Conservation (phyloP, 2,888 invertebrate species). For the Drosophila atripex region DNA sequence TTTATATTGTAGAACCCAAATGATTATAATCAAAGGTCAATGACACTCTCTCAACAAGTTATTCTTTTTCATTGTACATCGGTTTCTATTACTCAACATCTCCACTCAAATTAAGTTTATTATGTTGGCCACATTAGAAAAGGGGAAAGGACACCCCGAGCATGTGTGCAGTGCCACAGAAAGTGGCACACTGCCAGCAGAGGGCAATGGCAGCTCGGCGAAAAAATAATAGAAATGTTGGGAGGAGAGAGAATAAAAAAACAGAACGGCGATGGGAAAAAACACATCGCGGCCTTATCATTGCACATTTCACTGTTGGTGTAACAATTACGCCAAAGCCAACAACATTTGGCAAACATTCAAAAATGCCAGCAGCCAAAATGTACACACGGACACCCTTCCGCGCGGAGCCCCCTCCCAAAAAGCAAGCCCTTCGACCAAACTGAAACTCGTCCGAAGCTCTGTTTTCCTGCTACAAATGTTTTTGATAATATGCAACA, state of each 20-base stretch:
- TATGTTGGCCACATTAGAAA: slow-evolving; percentile 24
- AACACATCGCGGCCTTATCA: slow-evolving; percentile 69
- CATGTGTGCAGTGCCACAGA: slow-evolving; percentile 29
- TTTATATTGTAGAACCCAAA: no score
- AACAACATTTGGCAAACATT: slow-evolving; percentile 71
- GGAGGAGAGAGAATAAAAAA: slow-evolving; percentile 32
- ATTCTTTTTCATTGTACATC: background rate
- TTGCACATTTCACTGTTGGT: slow-evolving; percentile 76
- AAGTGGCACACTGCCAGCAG: slow-evolving; percentile 41
- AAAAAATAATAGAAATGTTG: slow-evolving; percentile 37
- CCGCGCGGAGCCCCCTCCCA: background rate
- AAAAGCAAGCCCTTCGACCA: slow-evolving; percentile 17
- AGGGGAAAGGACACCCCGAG: slow-evolving; percentile 17
- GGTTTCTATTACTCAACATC: slow-evolving; percentile 16
- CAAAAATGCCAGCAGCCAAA: slow-evolving; percentile 74
- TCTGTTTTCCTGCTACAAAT: slow-evolving; percentile 43
- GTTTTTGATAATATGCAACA: slow-evolving; percentile 74
- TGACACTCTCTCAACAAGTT: background rate
- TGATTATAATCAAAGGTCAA: background rate
- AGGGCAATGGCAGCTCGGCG: slow-evolving; percentile 39
- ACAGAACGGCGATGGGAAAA: slow-evolving; percentile 49
- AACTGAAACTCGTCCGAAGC: slow-evolving; percentile 18
- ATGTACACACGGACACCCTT: slow-evolving; percentile 30
- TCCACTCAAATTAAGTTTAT: slow-evolving; percentile 36
- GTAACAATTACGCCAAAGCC: slow-evolving; percentile 73